Base-by-base conservation (phyloP, 2,797 vertebrate genomes). In the Podarcis siculus region DNA sequence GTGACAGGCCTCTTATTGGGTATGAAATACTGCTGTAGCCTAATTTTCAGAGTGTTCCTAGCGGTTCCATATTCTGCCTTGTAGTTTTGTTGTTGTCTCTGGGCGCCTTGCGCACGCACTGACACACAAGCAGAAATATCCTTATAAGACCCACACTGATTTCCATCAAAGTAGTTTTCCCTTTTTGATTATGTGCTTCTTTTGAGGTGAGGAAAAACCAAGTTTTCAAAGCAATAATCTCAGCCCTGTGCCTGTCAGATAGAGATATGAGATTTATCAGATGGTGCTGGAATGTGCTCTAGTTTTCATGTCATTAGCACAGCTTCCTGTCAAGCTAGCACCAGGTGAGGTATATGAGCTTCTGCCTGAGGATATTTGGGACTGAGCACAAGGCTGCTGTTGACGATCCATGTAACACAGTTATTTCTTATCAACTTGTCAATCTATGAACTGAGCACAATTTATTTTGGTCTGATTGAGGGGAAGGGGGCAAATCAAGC, bases 131-230 rank as follows among this genome's bases (percentile, higher is more conserved):
- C 75, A 79, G 83, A 85, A 89, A 86, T 85, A 17, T 82, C 66
- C 73, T 88, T n/a, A 17, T 85, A 87, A 91, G 71, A 81, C 25
- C 5, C 21, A 37, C 0, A 0, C 0, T 92, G 6, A 83, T 94
- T 93, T 91, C 77, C 82, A 72, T 27, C 73, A 89, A 79, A 64
- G 2, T 3, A 91, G 32, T 83, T 81, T 37, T 76, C 64, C 86
- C 49, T n/a, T 39, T 93, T 89, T 92, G 82, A 75, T 92, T 94
- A 90, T 91, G 30, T 2, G 37, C 91, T 90, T 73, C 69, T 88
- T 73, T 67, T 82, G 27, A 0, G 1, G 42, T 85, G 81, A 91
- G 58, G 19, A 86, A 92, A 64, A 90, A 58, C 32, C 12, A 6
- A 13, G 66, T 0, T 0, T 79, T 87, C 5, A 83, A 39, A 92